Evolutionary conservation across 2,113 vertebrate genomes (phyloP).

Genomic region (Buteo buteo): DNA sequence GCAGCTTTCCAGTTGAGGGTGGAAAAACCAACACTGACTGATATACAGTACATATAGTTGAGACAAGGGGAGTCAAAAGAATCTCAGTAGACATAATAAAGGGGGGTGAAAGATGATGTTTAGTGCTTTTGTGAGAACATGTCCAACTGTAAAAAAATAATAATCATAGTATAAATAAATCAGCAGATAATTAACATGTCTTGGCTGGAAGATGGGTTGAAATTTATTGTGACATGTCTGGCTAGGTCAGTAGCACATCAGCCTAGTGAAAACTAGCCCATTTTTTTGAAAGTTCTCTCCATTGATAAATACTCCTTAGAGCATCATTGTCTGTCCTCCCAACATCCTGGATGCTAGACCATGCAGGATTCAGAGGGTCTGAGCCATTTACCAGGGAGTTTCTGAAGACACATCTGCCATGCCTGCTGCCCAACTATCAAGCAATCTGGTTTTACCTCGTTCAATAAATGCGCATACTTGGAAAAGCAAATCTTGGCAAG

Average conservation of each 20-base stretch:
- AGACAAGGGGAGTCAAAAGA: too few relatives aligned
- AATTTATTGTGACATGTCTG: neutral
- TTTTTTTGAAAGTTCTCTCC: neutral
- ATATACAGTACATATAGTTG: neutral
- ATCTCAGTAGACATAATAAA: too few relatives aligned
- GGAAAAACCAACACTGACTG: neutral
- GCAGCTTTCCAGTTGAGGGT: neutral
- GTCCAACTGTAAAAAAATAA: neutral
- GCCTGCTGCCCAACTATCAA: neutral
- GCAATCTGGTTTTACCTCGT: neutral
- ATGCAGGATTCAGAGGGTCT: neutral
- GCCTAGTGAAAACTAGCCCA: neutral
- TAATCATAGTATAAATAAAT: slow-evolving; percentile 1
- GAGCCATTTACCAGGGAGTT: neutral
- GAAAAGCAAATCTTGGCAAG: neutral
- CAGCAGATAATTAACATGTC: slow-evolving; percentile 3
- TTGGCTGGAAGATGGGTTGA: neutral
- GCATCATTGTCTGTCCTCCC: neutral
- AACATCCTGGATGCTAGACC: neutral
- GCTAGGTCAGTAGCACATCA: neutral
- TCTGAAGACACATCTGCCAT: neutral
- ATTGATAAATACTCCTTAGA: neutral
- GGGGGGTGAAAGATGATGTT: too few relatives aligned
- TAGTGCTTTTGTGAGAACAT: neutral
- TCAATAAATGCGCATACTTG: neutral